These are phyloP conservation scores for Calyptomena viridis DNA, from an alignment of 2,113 vertebrate genomes.

Conservation along the genomic window DNA sequence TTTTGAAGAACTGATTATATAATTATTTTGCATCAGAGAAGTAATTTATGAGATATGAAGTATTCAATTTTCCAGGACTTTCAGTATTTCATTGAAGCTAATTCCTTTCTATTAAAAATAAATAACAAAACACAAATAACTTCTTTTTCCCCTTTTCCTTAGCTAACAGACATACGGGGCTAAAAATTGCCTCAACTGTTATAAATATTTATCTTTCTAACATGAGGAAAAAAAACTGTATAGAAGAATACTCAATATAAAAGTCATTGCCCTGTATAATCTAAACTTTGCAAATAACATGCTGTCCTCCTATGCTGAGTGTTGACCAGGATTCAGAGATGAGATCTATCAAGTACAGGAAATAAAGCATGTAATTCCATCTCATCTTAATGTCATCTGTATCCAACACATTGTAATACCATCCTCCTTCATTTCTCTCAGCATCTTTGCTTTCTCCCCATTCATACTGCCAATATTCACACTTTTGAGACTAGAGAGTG, in stretches of 20 bases:
- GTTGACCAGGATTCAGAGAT: slow-evolving; percentile 7
- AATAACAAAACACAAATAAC: neutral
- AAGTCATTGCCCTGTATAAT: neutral
- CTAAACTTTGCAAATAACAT: neutral
- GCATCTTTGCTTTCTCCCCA: neutral
- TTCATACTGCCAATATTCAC: neutral
- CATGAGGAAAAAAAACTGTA: neutral
- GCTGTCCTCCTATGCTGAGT: neutral
- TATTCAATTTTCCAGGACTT: neutral
- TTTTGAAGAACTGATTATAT: neutral
- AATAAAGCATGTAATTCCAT: slow-evolving; percentile 19
- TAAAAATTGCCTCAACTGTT: neutral
- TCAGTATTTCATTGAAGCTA: neutral
- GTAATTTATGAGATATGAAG: neutral
- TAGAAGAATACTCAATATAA: neutral
- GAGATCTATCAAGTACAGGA: neutral
- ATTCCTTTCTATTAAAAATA: neutral
- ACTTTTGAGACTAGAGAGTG: neutral
- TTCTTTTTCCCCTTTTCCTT: neutral
- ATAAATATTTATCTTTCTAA: neutral
- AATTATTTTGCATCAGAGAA: slow-evolving; percentile 8
- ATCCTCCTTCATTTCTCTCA: neutral
- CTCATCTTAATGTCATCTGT: neutral
- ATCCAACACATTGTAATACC: neutral
- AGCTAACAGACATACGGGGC: neutral